phyloP scores from a whole-genome alignment of 2,113 vertebrate genomes.

The Cromileptes altivelis region DNA sequence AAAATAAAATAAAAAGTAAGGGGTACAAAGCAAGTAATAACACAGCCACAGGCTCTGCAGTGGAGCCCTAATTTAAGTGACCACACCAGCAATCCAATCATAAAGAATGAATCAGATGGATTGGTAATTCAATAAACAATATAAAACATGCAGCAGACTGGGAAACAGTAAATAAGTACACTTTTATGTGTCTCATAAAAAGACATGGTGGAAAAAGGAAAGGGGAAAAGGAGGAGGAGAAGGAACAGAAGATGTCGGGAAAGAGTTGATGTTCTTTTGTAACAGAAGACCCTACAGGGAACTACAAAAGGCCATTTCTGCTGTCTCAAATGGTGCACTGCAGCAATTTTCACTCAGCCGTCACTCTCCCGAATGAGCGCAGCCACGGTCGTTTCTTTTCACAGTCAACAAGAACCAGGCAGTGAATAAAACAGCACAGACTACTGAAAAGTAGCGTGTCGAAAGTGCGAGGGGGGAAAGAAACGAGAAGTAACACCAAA shows the following conservation, averaged over 20 bases:
- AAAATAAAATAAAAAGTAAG: conserved; percentile 20
- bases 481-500: neutral
- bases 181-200: conserved; percentile 1
- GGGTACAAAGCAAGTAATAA: conserved; percentile 19
- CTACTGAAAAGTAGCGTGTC: neutral
- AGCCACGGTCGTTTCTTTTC: conserved; percentile 38
- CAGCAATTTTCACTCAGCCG: conserved; percentile 62
- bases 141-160: conserved; percentile 9
- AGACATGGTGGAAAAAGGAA: conserved; percentile 3
- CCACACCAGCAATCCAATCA: conserved; percentile 19
- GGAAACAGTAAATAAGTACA: conserved; percentile 16
- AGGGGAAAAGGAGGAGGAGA: neutral
- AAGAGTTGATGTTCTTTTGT: conserved; percentile 52
- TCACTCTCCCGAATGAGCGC: conserved; percentile 57
- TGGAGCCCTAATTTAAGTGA: conserved; percentile 24
- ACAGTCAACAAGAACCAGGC: conserved; percentile 35
- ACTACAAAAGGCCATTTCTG: conserved; percentile 70
- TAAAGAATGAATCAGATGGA: conserved; percentile 27
- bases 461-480: neutral
- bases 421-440: conserved; percentile 39
- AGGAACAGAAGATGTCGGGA: conserved; percentile 23
- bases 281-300: conserved; percentile 74
- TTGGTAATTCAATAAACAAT: conserved; percentile 28
- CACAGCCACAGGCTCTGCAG: conserved; percentile 1
- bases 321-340: conserved; percentile 74